Evolutionary conservation across 2,888 invertebrate genomes (phyloP).

Genomic region (Entomobrya multifasciata): DNA sequence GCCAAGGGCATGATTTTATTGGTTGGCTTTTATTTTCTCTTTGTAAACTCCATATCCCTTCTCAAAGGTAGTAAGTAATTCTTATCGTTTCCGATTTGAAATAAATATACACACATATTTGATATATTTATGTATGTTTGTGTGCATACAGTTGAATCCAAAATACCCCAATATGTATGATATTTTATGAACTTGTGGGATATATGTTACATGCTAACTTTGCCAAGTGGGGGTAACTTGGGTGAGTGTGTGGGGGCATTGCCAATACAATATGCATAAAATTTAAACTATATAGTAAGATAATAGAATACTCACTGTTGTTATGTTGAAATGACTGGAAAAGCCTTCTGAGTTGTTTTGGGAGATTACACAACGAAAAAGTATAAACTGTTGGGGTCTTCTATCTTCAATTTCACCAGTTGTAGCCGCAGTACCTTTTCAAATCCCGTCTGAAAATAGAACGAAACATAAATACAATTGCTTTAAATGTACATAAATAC

Average conservation of each 20-base stretch:
- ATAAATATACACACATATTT: constrained; percentile 1
- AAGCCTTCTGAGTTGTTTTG: constrained; percentile 6
- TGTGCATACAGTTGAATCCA: too few relatives aligned
- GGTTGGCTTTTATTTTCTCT: constrained; percentile 31
- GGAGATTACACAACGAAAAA: constrained; percentile 24
- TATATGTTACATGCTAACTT: too few relatives aligned
- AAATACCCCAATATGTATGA: too few relatives aligned
- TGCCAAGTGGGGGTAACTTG: too few relatives aligned
- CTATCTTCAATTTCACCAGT: neutral
- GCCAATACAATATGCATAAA: too few relatives aligned
- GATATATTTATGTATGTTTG: too few relatives aligned
- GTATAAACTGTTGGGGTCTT: neutral
- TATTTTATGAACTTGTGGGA: too few relatives aligned
- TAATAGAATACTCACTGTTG: constrained; percentile 44
- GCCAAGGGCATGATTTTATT: constrained; percentile 45
- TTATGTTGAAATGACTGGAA: constrained; percentile 37
- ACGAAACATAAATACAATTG: constrained; percentile 38
- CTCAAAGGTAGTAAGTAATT: neutral
- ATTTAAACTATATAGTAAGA: too few relatives aligned
- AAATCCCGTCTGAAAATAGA: constrained; percentile 42
- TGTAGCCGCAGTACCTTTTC: neutral
- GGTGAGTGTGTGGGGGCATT: neutral
- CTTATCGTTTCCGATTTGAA: neutral
- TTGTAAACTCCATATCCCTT: neutral
- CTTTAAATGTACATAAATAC: constrained; percentile 13